Percentiles rank a stretch among this genome's conserved stretches.
Evolutionary conservation across 2,113 vertebrate genomes (phyloP).

Genomic region (Malurus elegans): DNA sequence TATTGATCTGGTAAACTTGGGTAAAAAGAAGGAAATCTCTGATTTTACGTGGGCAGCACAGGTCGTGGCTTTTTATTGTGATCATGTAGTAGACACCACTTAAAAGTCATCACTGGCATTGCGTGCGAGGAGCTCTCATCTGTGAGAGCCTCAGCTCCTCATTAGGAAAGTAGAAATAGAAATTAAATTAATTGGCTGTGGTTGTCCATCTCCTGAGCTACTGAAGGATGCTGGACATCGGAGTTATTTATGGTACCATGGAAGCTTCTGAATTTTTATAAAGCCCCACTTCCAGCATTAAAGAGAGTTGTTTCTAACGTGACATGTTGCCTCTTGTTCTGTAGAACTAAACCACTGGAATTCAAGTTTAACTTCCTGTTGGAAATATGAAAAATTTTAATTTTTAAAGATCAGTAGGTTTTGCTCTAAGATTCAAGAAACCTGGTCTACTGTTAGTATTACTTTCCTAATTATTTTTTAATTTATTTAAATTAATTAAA

Average conservation of each 20-base stretch:
- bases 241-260: neutral
- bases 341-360: neutral
- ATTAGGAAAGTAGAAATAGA: neutral
- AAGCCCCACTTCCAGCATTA: neutral
- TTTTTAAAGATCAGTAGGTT: neutral
- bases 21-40: neutral
- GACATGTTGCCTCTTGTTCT: neutral
- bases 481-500: neutral
- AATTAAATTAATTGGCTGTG: neutral
- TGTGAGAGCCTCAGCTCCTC: neutral
- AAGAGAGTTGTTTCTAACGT: accelerated
- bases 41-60: neutral
- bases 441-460: neutral
- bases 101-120: neutral
- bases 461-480: accelerated
- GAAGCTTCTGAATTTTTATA: neutral
- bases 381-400: neutral
- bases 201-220: neutral
- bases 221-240: neutral
- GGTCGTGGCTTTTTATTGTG: neutral
- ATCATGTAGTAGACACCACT: accelerated
- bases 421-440: neutral
- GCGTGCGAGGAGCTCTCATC: neutral
- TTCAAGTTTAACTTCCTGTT: neutral
- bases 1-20: neutral